Base-by-base conservation (phyloP, 2,888 invertebrate genomes). In the Chydorus sphaericus region DNA sequence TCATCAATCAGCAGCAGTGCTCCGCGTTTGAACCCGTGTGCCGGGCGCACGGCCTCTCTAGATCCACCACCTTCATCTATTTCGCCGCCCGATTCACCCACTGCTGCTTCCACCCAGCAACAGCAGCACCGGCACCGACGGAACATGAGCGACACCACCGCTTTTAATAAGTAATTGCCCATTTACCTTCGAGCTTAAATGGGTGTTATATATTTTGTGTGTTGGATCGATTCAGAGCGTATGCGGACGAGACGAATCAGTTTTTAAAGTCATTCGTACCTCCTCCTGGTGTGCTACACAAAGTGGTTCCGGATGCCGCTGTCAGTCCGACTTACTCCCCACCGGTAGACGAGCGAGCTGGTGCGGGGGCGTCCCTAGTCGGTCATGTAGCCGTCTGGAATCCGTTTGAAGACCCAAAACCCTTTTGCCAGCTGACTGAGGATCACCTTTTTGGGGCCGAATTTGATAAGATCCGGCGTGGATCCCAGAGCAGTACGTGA, bases 81-180 rank as follows among this genome's bases (percentile, higher is more conserved):
- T 51, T 39, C 62, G n/a, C 49, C 54, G 16, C 56, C 58, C 20
- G 52, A 48, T 16, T 56, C 58, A 36, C 55, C 55, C 33, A 48
- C 54, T 8, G 23, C 55, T 11, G 10, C 18, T 30, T 67, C 68
- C n/a, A 57, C 36, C 14, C 59, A 60, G 1, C 62, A 65, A 54
- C 78, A 80, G 7, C 87, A 88, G 67, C 62, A 65, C 55, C 78
- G 80, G 7, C 87, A 88, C 67, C 73, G 87, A 55, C 75, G 88
- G 57, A 86, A 87, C 68, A 84, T 85, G 70, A 86, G 86, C 66
- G 88, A 88, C 66, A 87, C 87, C 2, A 83, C 84, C 55, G 83
- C 85, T 62, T 85, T 85, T 65, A 83, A 82, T 67, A 84, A 83
- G 84, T 84, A 72, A 72, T 76, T 55, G 36, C 23, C 31, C 6